phyloP scores from a whole-genome alignment of 2,888 invertebrate species.

The Junonia oenone region DNA sequence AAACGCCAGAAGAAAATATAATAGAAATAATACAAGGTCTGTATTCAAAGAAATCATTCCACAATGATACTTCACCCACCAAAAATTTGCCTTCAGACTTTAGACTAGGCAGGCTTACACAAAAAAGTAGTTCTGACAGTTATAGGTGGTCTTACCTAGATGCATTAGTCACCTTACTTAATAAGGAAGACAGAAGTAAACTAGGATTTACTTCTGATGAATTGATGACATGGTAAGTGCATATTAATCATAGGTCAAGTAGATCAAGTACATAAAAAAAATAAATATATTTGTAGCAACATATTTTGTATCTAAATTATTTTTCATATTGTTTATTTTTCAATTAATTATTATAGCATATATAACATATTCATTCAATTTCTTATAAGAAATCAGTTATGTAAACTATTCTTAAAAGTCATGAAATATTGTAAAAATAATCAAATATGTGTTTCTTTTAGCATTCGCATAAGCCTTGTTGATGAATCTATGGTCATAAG shows the following conservation, averaged over 20 bases:
- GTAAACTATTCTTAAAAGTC: too few relatives aligned
- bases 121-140: slow-evolving; percentile 84
- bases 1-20: slow-evolving; percentile 81
- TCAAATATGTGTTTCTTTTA: too few relatives aligned
- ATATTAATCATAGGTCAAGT: neutral
- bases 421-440: too few relatives aligned
- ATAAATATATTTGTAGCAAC: too few relatives aligned
- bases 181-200: slow-evolving; percentile 81
- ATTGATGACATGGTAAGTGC: slow-evolving; percentile 78
- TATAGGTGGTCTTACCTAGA: slow-evolving; percentile 92
- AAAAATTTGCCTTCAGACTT: slow-evolving; percentile 57
- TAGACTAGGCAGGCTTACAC: slow-evolving; percentile 80
- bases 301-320: neutral
- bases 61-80: slow-evolving; percentile 64
- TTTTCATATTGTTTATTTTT: too few relatives aligned
- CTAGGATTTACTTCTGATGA: slow-evolving; percentile 89
- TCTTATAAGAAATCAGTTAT: too few relatives aligned
- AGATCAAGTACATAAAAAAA: neutral
- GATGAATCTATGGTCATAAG: slow-evolving; percentile 94
- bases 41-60: slow-evolving; percentile 64
- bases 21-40: slow-evolving; percentile 82
- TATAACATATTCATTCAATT: too few relatives aligned
- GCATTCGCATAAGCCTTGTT: slow-evolving; percentile 90
- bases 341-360: too few relatives aligned
- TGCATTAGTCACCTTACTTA: slow-evolving; percentile 89